Evolutionary conservation across 2,888 invertebrate species (phyloP).

Genomic region (Tiphia femorata): DNA sequence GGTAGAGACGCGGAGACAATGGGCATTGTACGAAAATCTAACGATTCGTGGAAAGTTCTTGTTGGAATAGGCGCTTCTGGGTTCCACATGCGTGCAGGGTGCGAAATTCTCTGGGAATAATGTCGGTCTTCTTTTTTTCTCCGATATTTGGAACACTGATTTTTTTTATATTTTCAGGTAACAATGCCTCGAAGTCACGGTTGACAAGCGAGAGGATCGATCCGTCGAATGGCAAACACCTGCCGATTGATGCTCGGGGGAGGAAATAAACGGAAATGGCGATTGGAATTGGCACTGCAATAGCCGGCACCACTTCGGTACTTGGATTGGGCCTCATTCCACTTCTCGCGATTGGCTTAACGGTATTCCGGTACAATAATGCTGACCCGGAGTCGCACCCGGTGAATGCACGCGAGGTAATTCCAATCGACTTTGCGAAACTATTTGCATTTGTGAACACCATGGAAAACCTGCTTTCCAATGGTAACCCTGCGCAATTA

Average conservation of each 20-base stretch:
- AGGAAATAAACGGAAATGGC: constrained; percentile 65
- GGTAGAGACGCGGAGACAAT: no score
- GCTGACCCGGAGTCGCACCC: constrained; percentile 87
- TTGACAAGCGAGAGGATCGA: neutral
- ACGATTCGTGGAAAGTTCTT: no score
- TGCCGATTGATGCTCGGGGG: constrained; percentile 19
- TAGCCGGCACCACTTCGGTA: constrained; percentile 71
- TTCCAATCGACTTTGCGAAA: no score
- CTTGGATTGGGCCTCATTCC: constrained; percentile 81
- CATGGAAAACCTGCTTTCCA: no score
- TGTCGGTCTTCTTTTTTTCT: no score
- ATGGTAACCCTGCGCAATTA: no score
- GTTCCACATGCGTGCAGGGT: no score
- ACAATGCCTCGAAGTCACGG: neutral
- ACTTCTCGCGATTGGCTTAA: constrained; percentile 83
- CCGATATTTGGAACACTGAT: no score
- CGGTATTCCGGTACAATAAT: constrained; percentile 84
- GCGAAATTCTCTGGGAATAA: no score
- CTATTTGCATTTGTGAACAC: no score
- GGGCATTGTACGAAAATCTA: no score
- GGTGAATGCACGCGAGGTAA: constrained; percentile 79
- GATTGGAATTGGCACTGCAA: constrained; percentile 67
- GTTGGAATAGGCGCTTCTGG: no score
- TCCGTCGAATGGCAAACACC: constrained; percentile 29
- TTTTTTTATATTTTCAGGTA: constrained; percentile 24